These are phyloP conservation scores for Ataeniobius toweri DNA, from an alignment of 2,797 vertebrate genomes.

Conservation along the genomic window DNA sequence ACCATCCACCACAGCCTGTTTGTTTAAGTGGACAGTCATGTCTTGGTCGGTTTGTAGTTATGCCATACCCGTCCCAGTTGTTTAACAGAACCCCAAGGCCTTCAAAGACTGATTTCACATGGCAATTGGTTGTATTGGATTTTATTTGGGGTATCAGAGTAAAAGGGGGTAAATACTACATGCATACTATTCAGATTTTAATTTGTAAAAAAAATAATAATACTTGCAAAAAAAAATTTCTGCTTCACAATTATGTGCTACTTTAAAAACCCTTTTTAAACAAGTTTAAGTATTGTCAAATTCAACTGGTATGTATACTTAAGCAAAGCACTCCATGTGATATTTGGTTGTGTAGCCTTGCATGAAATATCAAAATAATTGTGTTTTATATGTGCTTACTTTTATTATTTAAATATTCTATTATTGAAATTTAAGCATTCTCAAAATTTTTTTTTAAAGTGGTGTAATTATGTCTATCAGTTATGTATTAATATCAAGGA, in stretches of 20 bases:
- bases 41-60: no score
- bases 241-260: no score
- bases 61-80: no score
- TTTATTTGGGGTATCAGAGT: no score
- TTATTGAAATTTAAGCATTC: constrained; percentile 54
- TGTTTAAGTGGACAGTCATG: no score
- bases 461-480: constrained; percentile 50
- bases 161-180: neutral
- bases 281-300: neutral
- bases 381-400: constrained; percentile 46
- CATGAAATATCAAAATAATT: constrained; percentile 19
- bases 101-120: no score
- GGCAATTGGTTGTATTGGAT: no score
- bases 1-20: no score
- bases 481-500: constrained; percentile 9
- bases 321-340: neutral
- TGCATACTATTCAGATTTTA: neutral
- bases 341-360: neutral
- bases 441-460: constrained; percentile 20
- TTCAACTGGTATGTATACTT: neutral
- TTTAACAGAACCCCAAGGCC: no score
- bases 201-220: neutral
- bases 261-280: neutral
- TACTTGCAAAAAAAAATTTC: neutral
- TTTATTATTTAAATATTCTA: constrained; percentile 46